A percentile compares a stretch with the other conserved stretches of the same genome.
These are phyloP conservation scores for Folsomia manolachei DNA, from an alignment of 2,888 invertebrate species.

Conservation along the genomic window DNA sequence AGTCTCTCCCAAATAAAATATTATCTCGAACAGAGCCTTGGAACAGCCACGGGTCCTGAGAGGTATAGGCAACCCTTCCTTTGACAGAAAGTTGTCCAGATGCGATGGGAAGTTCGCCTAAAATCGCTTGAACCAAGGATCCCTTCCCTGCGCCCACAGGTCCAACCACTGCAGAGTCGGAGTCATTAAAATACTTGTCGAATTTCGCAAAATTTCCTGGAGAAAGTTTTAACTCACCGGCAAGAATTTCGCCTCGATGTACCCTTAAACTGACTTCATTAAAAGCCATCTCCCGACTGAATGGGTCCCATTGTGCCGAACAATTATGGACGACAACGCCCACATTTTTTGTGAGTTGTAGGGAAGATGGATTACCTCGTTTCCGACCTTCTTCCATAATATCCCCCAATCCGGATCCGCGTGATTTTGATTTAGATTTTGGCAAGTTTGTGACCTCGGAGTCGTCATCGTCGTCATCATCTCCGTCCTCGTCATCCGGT, in stretches of 20 bases:
- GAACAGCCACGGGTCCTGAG: constrained; percentile 55
- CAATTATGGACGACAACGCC: constrained; percentile 29
- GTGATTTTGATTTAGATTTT: too few species aligned
- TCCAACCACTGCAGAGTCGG: constrained; percentile 51
- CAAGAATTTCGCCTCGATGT: constrained; percentile 55
- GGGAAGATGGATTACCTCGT: neutral
- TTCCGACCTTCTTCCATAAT: neutral
- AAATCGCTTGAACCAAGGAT: constrained; percentile 63
- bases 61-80: constrained; percentile 65
- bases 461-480: neutral
- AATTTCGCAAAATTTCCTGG: constrained; percentile 85
- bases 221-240: constrained; percentile 64
- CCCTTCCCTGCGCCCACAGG: constrained; percentile 49
- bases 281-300: constrained; percentile 61
- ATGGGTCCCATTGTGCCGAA: constrained; percentile 50
- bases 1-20: constrained; percentile 34
- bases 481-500: neutral
- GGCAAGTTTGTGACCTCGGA: neutral
- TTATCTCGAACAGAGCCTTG: constrained; percentile 35
- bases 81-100: constrained; percentile 64
- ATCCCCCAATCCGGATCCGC: too few species aligned
- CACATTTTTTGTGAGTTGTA: neutral
- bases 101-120: constrained; percentile 67
- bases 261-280: constrained; percentile 65
- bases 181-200: constrained; percentile 51